These are phyloP conservation scores for Mobula hypostoma DNA, from an alignment of 2,113 vertebrate genomes.

Conservation along the genomic window DNA sequence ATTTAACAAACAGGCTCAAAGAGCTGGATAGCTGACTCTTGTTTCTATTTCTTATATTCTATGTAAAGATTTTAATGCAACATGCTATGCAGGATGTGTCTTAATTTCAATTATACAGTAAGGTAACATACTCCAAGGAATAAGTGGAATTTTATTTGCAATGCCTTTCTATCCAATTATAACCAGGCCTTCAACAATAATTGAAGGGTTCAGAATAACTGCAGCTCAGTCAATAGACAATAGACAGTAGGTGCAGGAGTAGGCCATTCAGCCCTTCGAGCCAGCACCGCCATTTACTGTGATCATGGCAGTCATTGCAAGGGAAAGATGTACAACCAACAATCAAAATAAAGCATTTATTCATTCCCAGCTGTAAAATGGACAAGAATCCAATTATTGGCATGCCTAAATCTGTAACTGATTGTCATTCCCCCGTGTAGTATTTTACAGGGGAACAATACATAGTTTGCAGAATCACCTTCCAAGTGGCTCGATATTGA, in stretches of 20 bases:
- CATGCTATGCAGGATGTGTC: not conserved
- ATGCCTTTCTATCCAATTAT: not conserved
- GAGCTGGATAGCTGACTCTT: no score
- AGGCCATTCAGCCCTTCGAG: no score
- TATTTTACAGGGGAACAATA: conserved; percentile 16
- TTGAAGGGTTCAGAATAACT: not conserved
- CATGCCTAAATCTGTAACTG: not conserved
- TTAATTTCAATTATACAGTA: not conserved
- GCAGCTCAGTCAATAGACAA: no score
- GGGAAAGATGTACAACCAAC: not conserved
- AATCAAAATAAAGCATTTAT: conserved; percentile 17
- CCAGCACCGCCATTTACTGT: no score
- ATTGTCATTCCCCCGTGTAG: not conserved
- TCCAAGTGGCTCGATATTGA: not conserved
- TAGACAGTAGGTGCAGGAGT: no score
- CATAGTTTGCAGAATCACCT: not conserved
- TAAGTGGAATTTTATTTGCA: not conserved
- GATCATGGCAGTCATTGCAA: not conserved
- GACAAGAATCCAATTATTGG: conserved; percentile 10
- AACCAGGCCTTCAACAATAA: not conserved
- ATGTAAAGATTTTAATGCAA: not conserved
- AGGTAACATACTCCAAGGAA: not conserved
- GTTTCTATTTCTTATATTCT: no score
- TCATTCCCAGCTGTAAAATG: conserved; percentile 2
- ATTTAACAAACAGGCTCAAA: no score